Base-by-base conservation (phyloP, 2,888 invertebrate species). In the Xylocampa areola region DNA sequence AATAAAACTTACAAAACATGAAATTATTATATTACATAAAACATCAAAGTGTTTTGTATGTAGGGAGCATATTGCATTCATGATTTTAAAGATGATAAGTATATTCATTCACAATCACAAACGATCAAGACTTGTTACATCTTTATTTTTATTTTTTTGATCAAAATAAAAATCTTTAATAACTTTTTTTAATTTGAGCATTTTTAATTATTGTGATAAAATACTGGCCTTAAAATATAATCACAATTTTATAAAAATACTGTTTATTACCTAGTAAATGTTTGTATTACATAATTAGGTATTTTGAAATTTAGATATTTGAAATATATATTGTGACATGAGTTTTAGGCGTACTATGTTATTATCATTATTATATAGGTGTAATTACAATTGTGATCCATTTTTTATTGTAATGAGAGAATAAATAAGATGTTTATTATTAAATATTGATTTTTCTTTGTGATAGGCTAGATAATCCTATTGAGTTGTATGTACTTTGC, bases 381-480 rank as follows among this genome's bases (percentile, higher is more conserved):
- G 35, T 72, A 68, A 65, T 68, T 64, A 55, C 44, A 65, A 81
- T 77, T 80, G 82, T 84, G 82, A 82, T 82, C 69, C 48, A 71
- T 75, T 73, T 72, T n/a, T 73, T 71, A 75, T 68, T 80, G 69
- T 80, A 77, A 73, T 78, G 64, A 76, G 76, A 80, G 73, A 83
- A 79, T 82, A 82, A 84, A 85, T 77, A 74, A 60, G 68, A 76
- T 69, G 68, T 72, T 79, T 78, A 77, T 77, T 73, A 75, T 68
- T 27, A 64, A 35, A 69, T 68, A 43, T 53, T 52, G 52, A 64
- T 71, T 66, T 73, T 55, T 64, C 45, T 54, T 74, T 55, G 54
- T 36, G 13, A 62, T 70, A n/a, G n/a, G 61, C 61, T 40, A 50
- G 25, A 44, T 67, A 65, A 37, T 47, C 55, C 47, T 55, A 41